A percentile compares a stretch with the other conserved stretches of the same genome.
Evolutionary conservation across 2,113 vertebrate species (phyloP).

Genomic region (Strigops habroptila): DNA sequence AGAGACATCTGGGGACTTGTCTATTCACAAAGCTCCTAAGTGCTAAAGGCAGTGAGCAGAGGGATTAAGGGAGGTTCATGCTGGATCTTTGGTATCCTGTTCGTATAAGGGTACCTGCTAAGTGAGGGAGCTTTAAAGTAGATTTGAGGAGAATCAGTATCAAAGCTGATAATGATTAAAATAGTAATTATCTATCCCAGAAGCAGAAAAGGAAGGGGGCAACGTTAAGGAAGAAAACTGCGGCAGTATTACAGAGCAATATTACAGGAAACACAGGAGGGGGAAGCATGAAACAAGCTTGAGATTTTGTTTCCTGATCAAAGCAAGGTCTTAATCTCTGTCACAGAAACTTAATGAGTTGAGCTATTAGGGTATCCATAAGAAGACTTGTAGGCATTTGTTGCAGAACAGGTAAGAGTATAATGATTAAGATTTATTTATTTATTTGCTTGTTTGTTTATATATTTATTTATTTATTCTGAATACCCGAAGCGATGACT

Average conservation of each 20-base stretch:
- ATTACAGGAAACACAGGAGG: neutral
- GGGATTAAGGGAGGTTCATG: neutral
- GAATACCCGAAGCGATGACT: neutral
- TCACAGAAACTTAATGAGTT: neutral
- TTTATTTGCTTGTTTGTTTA: too few species aligned
- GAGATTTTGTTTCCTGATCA: neutral
- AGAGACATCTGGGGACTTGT: rapidly evolving
- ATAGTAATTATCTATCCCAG: neutral
- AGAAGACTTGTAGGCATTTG: neutral
- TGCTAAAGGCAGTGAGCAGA: neutral
- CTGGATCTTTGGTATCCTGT: neutral
- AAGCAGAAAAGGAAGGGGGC: neutral
- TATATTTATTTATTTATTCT: neutral
- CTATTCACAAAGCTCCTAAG: neutral
- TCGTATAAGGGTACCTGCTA: neutral
- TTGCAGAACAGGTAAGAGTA: neutral
- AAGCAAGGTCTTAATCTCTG: neutral
- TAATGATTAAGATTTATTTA: neutral
- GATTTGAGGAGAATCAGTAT: neutral
- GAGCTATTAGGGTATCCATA: neutral
- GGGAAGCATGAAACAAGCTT: neutral
- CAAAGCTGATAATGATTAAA: neutral
- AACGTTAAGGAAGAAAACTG: neutral
- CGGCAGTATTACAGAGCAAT: neutral
- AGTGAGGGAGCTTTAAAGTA: neutral